Percentiles rank a stretch among this genome's conserved stretches.
phyloP scores from a whole-genome alignment of 2,113 vertebrate genomes.

The Cinclus cinclus region DNA sequence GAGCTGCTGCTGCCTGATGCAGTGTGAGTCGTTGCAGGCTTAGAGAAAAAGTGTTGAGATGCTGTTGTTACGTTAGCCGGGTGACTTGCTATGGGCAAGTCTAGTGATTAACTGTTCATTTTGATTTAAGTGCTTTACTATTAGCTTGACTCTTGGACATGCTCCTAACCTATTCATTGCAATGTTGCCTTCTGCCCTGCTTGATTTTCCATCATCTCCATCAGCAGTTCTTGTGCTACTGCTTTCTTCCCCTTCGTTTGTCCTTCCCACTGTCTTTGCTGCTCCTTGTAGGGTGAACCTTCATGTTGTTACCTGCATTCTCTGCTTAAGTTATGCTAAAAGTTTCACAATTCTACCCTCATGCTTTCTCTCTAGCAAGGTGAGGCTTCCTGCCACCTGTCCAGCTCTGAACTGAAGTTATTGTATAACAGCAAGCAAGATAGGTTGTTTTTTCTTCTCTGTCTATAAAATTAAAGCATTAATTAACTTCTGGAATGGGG shows the following conservation, averaged over 20 bases:
- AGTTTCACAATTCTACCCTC: background rate
- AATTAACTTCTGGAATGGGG: background rate
- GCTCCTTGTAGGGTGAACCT: background rate
- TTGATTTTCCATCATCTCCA: background rate
- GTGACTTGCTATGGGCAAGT: background rate
- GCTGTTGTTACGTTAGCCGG: background rate
- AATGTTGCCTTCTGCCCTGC: background rate
- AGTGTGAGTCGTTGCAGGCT: background rate
- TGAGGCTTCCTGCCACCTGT: background rate
- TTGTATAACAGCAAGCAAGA: background rate
- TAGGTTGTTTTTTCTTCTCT: background rate
- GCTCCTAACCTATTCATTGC: background rate
- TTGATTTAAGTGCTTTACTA: background rate
- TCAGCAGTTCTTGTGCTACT: background rate
- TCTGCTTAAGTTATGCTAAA: background rate
- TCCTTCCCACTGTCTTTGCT: background rate
- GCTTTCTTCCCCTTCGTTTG: accelerated
- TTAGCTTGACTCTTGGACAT: background rate
- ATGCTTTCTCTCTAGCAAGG: background rate
- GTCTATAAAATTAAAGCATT: background rate
- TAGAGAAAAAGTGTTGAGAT: background rate
- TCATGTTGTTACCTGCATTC: background rate
- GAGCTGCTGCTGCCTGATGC: background rate
- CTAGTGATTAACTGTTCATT: background rate
- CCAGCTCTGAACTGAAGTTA: background rate